These are phyloP conservation scores for Xiphorhynchus erythropygius DNA, from an alignment of 2,797 vertebrate species.

Conservation along the genomic window DNA sequence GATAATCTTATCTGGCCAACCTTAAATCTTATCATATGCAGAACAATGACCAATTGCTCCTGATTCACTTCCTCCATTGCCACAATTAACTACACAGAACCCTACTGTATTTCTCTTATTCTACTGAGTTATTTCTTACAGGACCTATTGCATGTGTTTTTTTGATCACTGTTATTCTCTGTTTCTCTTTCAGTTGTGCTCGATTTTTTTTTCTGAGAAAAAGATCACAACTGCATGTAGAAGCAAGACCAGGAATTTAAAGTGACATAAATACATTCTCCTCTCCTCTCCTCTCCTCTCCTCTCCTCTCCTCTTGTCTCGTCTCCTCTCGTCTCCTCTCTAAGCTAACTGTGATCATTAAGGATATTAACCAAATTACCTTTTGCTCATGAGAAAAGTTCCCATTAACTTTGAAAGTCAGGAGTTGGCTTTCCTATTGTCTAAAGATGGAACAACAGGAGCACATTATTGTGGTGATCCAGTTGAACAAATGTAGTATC, in stretches of 20 bases:
- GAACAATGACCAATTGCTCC: neutral
- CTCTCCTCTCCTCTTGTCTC: neutral
- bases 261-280: neutral
- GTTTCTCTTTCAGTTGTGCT: neutral
- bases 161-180: neutral
- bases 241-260: neutral
- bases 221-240: neutral
- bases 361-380: neutral
- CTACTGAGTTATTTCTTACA: neutral
- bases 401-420: neutral
- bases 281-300: fast-evolving
- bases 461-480: neutral
- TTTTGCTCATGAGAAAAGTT: neutral
- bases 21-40: neutral
- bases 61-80: neutral
- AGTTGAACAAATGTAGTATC: neutral
- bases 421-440: neutral
- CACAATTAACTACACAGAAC: neutral
- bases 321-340: too few species aligned
- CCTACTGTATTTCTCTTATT: neutral
- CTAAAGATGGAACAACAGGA: neutral
- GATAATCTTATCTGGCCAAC: neutral
- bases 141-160: neutral
- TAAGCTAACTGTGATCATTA: neutral
- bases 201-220: neutral